These are phyloP conservation scores for Penaeus monodon DNA, from an alignment of 2,888 invertebrate genomes.

Conservation along the genomic window DNA sequence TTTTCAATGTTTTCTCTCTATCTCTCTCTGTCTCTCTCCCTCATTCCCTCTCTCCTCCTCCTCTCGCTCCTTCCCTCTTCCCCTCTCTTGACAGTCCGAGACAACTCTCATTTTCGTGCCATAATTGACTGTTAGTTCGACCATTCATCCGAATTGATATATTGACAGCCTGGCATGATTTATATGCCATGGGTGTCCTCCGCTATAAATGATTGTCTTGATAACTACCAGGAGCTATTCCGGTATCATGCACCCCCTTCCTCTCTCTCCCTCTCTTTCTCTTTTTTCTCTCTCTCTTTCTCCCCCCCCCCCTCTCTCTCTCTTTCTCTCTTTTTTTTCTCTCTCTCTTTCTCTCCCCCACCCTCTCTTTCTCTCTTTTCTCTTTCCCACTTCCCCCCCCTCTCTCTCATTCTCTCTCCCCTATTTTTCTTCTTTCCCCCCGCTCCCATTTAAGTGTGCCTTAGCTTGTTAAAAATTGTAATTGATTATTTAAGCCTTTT, in stretches of 20 bases:
- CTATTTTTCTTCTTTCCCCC: too few relatives aligned
- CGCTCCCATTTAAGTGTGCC: too few relatives aligned
- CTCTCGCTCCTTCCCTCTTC: not conserved
- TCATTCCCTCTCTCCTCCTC: slow-evolving; percentile 17
- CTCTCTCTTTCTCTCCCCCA: not conserved
- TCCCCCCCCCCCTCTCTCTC: not conserved
- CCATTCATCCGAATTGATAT: slow-evolving; percentile 40
- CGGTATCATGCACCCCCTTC: not conserved
- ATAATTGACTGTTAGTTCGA: slow-evolving; percentile 47
- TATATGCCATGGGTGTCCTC: slow-evolving; percentile 19
- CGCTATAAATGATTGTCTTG: slow-evolving; percentile 3
- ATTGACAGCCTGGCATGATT: slow-evolving; percentile 39
- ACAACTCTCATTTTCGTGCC: slow-evolving; percentile 44
- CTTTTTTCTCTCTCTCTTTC: not conserved
- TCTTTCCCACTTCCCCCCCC: too few relatives aligned
- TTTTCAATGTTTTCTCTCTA: not conserved
- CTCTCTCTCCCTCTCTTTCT: not conserved
- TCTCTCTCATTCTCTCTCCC: too few relatives aligned
- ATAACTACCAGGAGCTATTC: not conserved
- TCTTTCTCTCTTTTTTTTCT: too few relatives aligned
- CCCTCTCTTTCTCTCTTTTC: too few relatives aligned
- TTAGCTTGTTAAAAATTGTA: too few relatives aligned
- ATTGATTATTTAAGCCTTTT: too few relatives aligned
- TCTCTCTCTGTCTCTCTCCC: not conserved
- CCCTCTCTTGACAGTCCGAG: slow-evolving; percentile 15